These are phyloP conservation scores for Calcarius lapponicus DNA, from an alignment of 2,797 vertebrate genomes.

Conservation along the genomic window DNA sequence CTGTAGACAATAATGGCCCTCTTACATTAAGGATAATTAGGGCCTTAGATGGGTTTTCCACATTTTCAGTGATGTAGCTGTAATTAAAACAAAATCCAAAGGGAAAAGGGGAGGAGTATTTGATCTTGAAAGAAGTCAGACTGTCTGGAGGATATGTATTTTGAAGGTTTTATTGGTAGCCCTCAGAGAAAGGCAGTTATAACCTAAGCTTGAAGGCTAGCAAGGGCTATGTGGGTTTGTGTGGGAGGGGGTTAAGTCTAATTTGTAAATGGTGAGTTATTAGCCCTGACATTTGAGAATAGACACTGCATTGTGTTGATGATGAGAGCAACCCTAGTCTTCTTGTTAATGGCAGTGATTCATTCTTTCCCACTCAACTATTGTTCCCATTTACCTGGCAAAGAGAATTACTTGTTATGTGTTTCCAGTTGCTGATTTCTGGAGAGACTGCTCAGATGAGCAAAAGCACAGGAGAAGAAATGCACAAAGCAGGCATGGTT, in stretches of 20 bases:
- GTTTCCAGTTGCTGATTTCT: conserved; percentile 25
- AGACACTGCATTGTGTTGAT: conserved; percentile 56
- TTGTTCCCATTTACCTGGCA: conserved; percentile 66
- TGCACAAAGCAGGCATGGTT: not conserved
- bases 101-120: conserved; percentile 48
- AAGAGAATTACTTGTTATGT: conserved; percentile 34
- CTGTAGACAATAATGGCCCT: conserved; percentile 41
- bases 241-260: conserved; percentile 63
- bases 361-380: conserved; percentile 61
- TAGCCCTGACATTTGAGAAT: conserved; percentile 66
- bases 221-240: conserved; percentile 42
- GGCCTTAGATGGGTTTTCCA: conserved; percentile 36
- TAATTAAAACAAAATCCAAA: conserved; percentile 58
- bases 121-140: conserved; percentile 55
- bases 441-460: not conserved
- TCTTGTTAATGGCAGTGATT: conserved; percentile 55
- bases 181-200: conserved; percentile 45
- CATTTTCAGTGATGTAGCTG: conserved; percentile 34
- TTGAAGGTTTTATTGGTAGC: conserved; percentile 57
- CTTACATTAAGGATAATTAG: conserved; percentile 56
- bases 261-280: conserved; percentile 61
- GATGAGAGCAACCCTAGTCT: conserved; percentile 52
- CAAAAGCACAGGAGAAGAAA: conserved; percentile 18
- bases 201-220: conserved; percentile 49
- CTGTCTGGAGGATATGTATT: conserved; percentile 48